Evolutionary conservation across 2,888 invertebrate genomes (phyloP).

Genomic region (Ectemnius continuus): DNA sequence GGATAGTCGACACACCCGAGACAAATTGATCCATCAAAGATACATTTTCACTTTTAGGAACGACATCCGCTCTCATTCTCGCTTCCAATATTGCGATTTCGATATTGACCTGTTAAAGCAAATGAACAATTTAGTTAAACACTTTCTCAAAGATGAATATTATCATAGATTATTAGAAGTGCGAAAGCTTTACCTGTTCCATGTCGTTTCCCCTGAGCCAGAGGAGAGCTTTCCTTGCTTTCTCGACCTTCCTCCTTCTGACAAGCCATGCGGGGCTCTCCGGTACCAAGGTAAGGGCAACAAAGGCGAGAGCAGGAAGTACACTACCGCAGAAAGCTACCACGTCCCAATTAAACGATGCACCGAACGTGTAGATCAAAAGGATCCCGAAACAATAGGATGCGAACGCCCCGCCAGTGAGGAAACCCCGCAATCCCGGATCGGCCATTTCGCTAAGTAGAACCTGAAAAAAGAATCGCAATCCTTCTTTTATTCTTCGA

Average conservation of each 20-base stretch:
- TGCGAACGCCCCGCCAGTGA: constrained; percentile 86
- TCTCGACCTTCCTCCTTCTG: constrained; percentile 80
- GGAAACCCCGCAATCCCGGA: constrained; percentile 84
- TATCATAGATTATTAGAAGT: neutral
- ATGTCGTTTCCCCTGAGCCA: constrained; percentile 82
- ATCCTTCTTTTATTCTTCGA: too few relatives aligned
- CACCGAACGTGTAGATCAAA: constrained; percentile 86
- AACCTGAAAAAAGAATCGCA: constrained; percentile 79
- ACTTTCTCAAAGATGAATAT: too few relatives aligned
- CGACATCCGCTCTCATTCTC: constrained; percentile 59
- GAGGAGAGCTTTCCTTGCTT: constrained; percentile 81
- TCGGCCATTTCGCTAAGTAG: constrained; percentile 88
- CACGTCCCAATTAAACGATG: constrained; percentile 84
- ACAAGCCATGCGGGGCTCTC: constrained; percentile 89
- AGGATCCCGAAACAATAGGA: constrained; percentile 88
- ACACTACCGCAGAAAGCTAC: constrained; percentile 84
- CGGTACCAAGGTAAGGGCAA: constrained; percentile 83
- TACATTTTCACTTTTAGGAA: constrained; percentile 47
- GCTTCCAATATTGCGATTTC: constrained; percentile 64
- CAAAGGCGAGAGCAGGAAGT: constrained; percentile 82
- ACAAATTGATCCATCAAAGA: constrained; percentile 53
- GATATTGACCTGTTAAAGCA: constrained; percentile 55
- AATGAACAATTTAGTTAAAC: neutral
- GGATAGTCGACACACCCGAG: constrained; percentile 71
- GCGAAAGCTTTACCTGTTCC: constrained; percentile 67